Conservation (phyloP, 30 jellyfish, hydroid and myxozoan genomes). For the Hydractinia echinata region DNA sequence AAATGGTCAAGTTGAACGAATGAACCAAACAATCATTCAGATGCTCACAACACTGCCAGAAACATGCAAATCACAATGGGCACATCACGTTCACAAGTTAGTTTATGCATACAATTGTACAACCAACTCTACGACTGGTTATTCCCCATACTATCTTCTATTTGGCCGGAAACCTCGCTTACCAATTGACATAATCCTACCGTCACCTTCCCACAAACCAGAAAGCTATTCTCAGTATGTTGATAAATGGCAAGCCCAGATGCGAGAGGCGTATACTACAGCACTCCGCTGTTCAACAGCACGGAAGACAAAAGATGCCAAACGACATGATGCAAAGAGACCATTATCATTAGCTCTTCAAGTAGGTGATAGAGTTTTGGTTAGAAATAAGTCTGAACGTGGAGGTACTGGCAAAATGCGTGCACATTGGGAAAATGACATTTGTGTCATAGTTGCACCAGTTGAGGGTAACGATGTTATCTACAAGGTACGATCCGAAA, state of each 20-base stretch:
- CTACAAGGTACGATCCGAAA: background rate
- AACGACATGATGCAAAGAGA: background rate
- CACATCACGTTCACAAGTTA: constrained; percentile 37
- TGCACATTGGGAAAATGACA: background rate
- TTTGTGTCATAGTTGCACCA: background rate
- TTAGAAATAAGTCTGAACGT: background rate
- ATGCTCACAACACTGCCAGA: constrained; percentile 49
- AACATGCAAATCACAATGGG: constrained; percentile 33
- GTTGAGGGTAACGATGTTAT: background rate
- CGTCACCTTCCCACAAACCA: background rate
- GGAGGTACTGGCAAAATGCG: constrained; percentile 2
- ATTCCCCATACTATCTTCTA: constrained; percentile 36
- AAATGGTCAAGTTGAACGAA: constrained; percentile 44
- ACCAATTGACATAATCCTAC: constrained; percentile 37
- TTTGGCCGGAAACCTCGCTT: constrained; percentile 38
- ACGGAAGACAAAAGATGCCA: background rate
- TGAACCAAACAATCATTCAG: constrained; percentile 25
- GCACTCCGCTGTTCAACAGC: background rate
- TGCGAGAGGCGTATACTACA: background rate
- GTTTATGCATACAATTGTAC: constrained; percentile 44
- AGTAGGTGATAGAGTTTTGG: background rate
- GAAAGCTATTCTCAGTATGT: background rate
- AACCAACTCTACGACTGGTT: constrained; percentile 41
- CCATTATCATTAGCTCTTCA: background rate
- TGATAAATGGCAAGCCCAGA: background rate